Evolutionary conservation across 2,888 invertebrate genomes (phyloP).

Genomic region (Andrena haemorrhoa): DNA sequence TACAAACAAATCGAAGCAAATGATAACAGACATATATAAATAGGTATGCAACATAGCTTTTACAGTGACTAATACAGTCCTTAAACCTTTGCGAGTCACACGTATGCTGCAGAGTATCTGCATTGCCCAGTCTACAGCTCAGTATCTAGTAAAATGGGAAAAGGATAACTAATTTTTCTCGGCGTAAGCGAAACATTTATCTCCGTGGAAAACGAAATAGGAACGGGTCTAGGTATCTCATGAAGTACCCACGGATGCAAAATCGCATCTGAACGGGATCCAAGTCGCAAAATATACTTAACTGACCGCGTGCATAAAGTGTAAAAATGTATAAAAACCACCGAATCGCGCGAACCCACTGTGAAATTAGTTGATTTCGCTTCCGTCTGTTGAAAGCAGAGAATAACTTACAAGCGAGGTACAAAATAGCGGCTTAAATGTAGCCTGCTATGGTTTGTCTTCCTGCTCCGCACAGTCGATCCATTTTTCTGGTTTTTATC

Average conservation of each 20-base stretch:
- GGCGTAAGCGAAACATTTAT: conserved; percentile 44
- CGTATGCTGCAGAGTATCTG: neutral
- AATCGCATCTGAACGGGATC: conserved; percentile 29
- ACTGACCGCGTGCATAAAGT: conserved; percentile 32
- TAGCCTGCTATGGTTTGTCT: conserved; percentile 39
- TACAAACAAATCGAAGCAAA: neutral
- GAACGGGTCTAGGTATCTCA: conserved; percentile 22
- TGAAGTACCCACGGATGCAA: conserved; percentile 48
- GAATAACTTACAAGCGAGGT: conserved; percentile 13
- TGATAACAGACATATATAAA: neutral
- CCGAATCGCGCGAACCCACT: conserved; percentile 50
- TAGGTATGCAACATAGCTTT: neutral
- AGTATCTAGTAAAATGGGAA: neutral
- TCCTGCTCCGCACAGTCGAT: conserved; percentile 16
- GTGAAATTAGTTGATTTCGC: conserved; percentile 58
- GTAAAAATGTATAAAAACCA: conserved; percentile 23
- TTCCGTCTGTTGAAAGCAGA: conserved; percentile 12
- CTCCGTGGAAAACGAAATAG: conserved; percentile 2
- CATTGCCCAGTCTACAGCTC: neutral
- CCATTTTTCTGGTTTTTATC: conserved; percentile 36
- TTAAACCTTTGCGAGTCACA: neutral
- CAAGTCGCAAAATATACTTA: conserved; percentile 48
- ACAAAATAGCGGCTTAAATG: conserved; percentile 15
- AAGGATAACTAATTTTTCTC: conserved; percentile 36
- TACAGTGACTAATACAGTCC: neutral